Evolutionary conservation across 1,140 invertebrate genomes (phyloP), one percentile per base, ranked within the genome.

Genomic region (Anastrepha ludens): DNA sequence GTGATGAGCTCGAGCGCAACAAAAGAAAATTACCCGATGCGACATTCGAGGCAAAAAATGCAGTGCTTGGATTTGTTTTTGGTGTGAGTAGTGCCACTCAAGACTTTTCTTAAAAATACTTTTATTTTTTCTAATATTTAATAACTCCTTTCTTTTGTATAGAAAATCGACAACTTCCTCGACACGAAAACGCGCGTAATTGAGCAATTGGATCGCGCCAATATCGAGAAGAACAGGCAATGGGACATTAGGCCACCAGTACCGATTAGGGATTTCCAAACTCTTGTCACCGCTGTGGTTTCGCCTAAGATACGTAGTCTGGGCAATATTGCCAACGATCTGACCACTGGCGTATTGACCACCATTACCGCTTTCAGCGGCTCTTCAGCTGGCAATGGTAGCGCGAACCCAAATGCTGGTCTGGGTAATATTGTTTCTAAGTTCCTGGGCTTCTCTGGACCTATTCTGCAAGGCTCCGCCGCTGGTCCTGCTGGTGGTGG

Each of bases 81-180:
- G 96, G 96, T 92, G 96, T 97, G 95, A 96, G 95, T 95, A 94
- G 88, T 62, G 41, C 20, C 29, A 41, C 47, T 86, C 0, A 87
- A 20, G 3, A 67, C n/a, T 13, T 17, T 58, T 44, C 6, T 60
- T 58, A 85, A 55, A 60, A 86, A 15, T 60, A 86, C 7, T 44
- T 20, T 55, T 1, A 20, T 58, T 11, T 58, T 59, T 60, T 20
- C 29, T 9, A 39, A 5, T 70, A 55, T n/a, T 29, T 64, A 39
- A 8, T 74, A 55, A 2, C 50, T 2, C 50, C 11, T 55, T 87
- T 86, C 9, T 55, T 64, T 89, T 88, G 85, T 64, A 62, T 17
- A 97, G 96, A 97, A 97, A 95, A 94, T 97, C 93, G 96, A 97
- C 92, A 95, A 95, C 50, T 94, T 97, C 91, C 93, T 97, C 91